phyloP scores from a whole-genome alignment of 2,888 invertebrate genomes.

The Kryphioiulus occultus region DNA sequence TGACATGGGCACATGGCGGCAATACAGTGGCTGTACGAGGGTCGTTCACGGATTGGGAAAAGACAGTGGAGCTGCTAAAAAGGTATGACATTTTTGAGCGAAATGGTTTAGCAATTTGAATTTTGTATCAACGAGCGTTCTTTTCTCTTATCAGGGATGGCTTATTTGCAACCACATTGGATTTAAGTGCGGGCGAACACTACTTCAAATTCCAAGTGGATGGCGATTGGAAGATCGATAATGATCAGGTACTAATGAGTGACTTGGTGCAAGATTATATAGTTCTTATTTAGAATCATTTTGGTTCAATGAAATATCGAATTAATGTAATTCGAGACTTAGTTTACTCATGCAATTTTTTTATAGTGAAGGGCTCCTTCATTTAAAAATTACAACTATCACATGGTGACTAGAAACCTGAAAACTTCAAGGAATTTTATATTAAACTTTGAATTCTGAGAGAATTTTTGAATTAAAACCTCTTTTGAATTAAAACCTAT shows the following conservation, averaged over 20 bases:
- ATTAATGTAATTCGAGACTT: no score
- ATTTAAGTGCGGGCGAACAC: slow-evolving; percentile 95
- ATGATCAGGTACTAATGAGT: slow-evolving; percentile 67
- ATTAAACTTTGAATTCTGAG: no score
- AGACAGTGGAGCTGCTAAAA: slow-evolving; percentile 48
- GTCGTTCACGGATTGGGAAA: slow-evolving; percentile 51
- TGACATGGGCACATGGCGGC: slow-evolving; percentile 50
- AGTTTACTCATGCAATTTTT: no score
- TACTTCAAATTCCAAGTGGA: slow-evolving; percentile 95
- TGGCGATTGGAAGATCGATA: slow-evolving; percentile 91
- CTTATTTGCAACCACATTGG: slow-evolving; percentile 60
- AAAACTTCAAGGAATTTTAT: no score
- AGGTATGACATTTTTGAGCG: slow-evolving; percentile 45
- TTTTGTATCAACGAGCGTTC: not conserved
- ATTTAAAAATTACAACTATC: no score
- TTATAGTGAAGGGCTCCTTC: no score
- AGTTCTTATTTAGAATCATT: no score
- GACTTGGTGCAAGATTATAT: not conserved
- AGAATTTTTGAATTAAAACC: no score
- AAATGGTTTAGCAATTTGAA: not conserved
- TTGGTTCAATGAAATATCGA: no score
- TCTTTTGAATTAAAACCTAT: no score
- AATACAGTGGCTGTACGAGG: slow-evolving; percentile 48
- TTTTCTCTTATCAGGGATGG: slow-evolving; percentile 51
- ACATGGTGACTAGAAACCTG: no score